Evolutionary conservation across 2,888 invertebrate genomes (phyloP).

Genomic region (Lochmaea capreae): DNA sequence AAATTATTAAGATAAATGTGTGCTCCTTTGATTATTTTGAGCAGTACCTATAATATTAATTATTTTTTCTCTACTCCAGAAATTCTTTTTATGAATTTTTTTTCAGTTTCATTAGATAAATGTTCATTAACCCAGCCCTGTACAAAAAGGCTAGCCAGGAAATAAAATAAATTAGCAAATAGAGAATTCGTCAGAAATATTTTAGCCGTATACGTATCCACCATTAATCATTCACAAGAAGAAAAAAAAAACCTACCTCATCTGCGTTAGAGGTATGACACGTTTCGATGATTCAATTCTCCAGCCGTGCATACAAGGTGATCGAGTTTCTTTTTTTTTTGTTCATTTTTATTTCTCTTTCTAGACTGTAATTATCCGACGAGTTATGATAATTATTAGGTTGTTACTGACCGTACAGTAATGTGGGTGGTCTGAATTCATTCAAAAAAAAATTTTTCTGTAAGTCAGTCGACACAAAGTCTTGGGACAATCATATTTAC

Average conservation of each 20-base stretch:
- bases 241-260: slow-evolving; percentile 6
- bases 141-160: not conserved
- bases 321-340: slow-evolving; percentile 2
- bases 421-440: slow-evolving; percentile 6
- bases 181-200: not conserved
- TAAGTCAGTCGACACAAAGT: not conserved
- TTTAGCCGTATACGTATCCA: not conserved
- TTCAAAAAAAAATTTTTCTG: not conserved
- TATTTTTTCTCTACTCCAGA: too few relatives aligned
- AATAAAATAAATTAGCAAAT: not conserved
- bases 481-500: not conserved
- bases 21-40: too few relatives aligned
- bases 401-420: slow-evolving; percentile 1
- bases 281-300: slow-evolving; percentile 14
- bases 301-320: slow-evolving; percentile 13
- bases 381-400: slow-evolving; percentile 17
- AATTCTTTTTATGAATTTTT: too few relatives aligned
- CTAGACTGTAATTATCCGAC: slow-evolving; percentile 6
- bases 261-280: slow-evolving; percentile 5
- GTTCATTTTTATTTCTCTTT: not conserved
- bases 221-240: not conserved
- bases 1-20: too few relatives aligned
- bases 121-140: not conserved
- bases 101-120: not conserved
- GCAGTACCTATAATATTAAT: too few relatives aligned